Evolutionary conservation across 1,140 invertebrate genomes (phyloP), one percentile per base, ranked within the genome.

Genomic region (Pararge aegeria): DNA sequence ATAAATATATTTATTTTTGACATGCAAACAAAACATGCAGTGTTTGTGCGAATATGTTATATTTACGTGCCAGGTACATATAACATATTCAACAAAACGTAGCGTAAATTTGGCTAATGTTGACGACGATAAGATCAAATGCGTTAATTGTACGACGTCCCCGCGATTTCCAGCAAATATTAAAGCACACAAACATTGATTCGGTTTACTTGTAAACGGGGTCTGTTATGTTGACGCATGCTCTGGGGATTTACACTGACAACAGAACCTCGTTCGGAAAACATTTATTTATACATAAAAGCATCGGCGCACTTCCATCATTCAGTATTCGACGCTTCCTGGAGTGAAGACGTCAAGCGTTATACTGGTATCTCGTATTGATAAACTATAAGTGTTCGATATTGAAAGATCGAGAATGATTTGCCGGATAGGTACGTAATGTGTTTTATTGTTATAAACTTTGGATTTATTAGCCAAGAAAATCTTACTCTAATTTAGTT

Each of bases 371-470:
- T 29, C 24, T 38, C 5, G 18, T 30, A 63, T 56, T 18, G 38
- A 42, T 42, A 42, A 42, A 1, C 38, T 7, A 16, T 15, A 18
- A 42, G 38, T 42, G 38, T 42, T 42, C 18, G 38, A 42, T 42
- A 42, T 42, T 18, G 38, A n/a, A 10, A 42, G 1, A 42, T 38
- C 34, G 34, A 62, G 63, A 46, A 75, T 75, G 73, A 53, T 64
- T 66, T 64, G 53, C 46, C 55, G 56, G 52, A 64, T 68, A 27
- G 63, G 73, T 75, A 61, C 68, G 73, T 63, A 52, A n/a, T n/a
- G n/a, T n/a, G n/a, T 19, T 34, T 49, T 34, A 13, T 48, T 59
- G 34, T 38, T 38, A 4, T 38, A 38, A 38, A 27, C 27, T 27
- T 27, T 27, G 0, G n/a, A n/a, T n/a, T n/a, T n/a, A n/a, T n/a